Percentiles rank a stretch among this genome's conserved stretches.
phyloP scores from a whole-genome alignment of 1,140 invertebrate genomes.

The Helicoverpa zea region DNA sequence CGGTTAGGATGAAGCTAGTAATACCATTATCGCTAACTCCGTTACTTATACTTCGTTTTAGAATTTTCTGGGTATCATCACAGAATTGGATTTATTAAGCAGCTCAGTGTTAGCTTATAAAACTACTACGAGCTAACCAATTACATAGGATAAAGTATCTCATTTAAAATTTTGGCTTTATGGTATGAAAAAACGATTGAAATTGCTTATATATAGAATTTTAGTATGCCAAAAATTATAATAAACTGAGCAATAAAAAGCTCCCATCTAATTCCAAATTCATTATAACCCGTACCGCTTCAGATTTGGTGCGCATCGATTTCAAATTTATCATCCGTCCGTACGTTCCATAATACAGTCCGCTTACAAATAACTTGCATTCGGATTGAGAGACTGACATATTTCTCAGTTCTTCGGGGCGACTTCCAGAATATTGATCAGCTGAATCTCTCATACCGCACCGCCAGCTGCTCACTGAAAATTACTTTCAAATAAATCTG shows the following conservation, averaged over 20 bases:
- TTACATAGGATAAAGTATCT: no score
- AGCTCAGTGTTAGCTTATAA: no score
- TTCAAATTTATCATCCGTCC: constrained; percentile 44
- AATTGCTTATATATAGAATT: no score
- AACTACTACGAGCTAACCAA: no score
- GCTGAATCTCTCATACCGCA: constrained; percentile 80
- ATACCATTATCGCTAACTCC: background rate
- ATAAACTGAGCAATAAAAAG: constrained; percentile 30
- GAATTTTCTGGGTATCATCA: background rate
- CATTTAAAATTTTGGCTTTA: no score
- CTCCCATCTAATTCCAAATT: constrained; percentile 42
- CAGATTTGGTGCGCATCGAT: constrained; percentile 43
- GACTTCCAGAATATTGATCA: constrained; percentile 84
- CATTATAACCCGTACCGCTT: constrained; percentile 31
- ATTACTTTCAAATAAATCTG: constrained; percentile 84
- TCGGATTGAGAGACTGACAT: constrained; percentile 78
- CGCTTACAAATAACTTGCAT: constrained; percentile 69
- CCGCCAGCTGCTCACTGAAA: constrained; percentile 81
- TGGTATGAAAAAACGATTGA: no score
- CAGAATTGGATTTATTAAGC: background rate
- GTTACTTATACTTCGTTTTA: background rate
- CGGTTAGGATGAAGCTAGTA: background rate
- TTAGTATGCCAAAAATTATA: constrained; percentile 10
- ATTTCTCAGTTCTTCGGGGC: constrained; percentile 80
- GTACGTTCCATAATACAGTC: constrained; percentile 55